phyloP scores from a whole-genome alignment of 1,140 invertebrate species.

The Zeugodacus cucurbitae region DNA sequence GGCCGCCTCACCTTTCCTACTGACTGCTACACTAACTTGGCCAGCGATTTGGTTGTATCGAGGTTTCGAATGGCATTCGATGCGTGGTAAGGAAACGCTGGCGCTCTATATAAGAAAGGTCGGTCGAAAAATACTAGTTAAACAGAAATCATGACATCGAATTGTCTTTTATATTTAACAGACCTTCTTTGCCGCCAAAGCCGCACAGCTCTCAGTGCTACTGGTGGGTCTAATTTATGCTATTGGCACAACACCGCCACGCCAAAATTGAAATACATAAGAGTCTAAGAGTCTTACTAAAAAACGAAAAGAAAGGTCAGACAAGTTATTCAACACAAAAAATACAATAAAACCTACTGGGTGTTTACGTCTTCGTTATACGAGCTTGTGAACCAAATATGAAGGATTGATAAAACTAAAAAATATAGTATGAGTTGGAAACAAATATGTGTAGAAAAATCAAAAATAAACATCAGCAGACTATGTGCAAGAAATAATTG shows the following conservation, averaged over 20 bases:
- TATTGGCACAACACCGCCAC: background rate
- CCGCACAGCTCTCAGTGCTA: constrained; percentile 55
- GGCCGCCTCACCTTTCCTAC: constrained; percentile 50
- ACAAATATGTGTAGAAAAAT: too few species aligned
- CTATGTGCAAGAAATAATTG: too few species aligned
- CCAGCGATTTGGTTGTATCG: constrained; percentile 57
- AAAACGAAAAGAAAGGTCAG: too few species aligned
- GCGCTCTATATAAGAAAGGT: constrained; percentile 57
- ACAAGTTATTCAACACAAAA: too few species aligned
- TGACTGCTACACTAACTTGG: constrained; percentile 55
- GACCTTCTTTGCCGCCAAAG: constrained; percentile 60
- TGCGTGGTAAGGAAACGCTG: constrained; percentile 49
- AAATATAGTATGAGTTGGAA: too few species aligned
- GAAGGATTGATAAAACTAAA: too few species aligned
- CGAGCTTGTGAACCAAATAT: too few species aligned
- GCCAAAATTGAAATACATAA: background rate
- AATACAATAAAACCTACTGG: too few species aligned
- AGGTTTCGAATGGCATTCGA: constrained; percentile 52
- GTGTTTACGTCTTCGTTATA: too few species aligned
- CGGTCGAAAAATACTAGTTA: background rate
- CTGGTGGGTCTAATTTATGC: constrained; percentile 46
- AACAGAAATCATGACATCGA: background rate
- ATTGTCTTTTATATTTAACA: constrained; percentile 18
- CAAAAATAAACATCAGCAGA: too few species aligned
- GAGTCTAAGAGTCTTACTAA: too few species aligned